Base-by-base conservation (phyloP, 2,888 invertebrate species). In the Scaptomyza cyrtandrae region DNA sequence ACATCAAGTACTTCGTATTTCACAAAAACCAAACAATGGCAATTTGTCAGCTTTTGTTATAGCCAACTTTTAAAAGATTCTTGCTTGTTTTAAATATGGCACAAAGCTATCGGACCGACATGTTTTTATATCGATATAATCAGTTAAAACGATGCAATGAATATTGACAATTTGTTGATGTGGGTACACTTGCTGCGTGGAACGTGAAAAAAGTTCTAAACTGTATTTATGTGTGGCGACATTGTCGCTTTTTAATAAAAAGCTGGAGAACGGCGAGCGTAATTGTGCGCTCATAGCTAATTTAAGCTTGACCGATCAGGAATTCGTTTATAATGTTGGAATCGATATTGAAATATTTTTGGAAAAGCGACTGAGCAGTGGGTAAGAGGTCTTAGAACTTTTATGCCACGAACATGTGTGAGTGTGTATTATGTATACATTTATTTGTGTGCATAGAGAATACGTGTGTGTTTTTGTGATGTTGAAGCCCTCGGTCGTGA, bases 281-380 rank as follows among this genome's bases (percentile, higher is more conserved):
- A 71, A 87, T 75, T 75, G 65, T 66, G 67, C 86, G 79, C 87
- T 88, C 59, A 78, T 86, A 63, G 75, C 83, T 62, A 91, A 80
- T 81, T 80, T 92, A 74, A 92, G 90, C 77, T 78, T 91, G 71
- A 78, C 87, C 63, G 92, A 93, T 79, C 91, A 92, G 69, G 91
- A 92, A 74, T 93, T 92, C 83, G 89, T 92, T 49, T 86, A 92
- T 64, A 91, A 91, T 90, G 91, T 92, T 74, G 89, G 90, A 67
- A 80, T 81, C 73, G 93, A 93, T 83, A 90, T 93, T 73, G 89
- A 91, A 62, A 75, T 89, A 61, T 93, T 90, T 81, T 69, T 92
- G 67, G 88, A 90, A 62, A 89, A 90, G 58, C 88, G 88, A 33
- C 74, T 82, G 44, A 89, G 69, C 67, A 90, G 90, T 80, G 90